These are phyloP conservation scores for Trissonchulus sp. DNA, from an alignment of 2,888 invertebrate species.

Conservation along the genomic window DNA sequence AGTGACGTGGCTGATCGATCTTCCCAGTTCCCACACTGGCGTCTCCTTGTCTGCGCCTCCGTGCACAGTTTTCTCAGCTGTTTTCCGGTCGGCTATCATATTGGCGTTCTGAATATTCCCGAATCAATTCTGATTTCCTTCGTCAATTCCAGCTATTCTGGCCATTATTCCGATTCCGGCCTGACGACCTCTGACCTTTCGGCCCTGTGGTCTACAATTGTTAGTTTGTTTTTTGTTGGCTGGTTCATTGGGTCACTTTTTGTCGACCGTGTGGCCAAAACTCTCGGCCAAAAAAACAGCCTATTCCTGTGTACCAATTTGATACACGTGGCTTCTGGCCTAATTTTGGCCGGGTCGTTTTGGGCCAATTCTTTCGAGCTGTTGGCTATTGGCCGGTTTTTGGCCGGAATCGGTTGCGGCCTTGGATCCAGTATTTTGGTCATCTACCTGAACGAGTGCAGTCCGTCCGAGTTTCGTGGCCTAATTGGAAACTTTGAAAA, in stretches of 20 bases:
- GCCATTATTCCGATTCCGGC: not conserved
- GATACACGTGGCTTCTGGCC: not conserved
- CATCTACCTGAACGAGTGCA: slow-evolving; percentile 29
- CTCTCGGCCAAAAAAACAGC: slow-evolving; percentile 12
- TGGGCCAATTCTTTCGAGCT: slow-evolving; percentile 20
- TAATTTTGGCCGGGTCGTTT: not conserved
- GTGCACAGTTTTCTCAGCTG: not conserved
- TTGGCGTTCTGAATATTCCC: slow-evolving; percentile 25
- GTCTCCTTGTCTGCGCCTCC: not conserved
- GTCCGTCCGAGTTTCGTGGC: slow-evolving; percentile 21
- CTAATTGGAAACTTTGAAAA: slow-evolving; percentile 16
- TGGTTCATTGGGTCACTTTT: not conserved
- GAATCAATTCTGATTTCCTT: not conserved
- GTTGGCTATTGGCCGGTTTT: slow-evolving; percentile 19
- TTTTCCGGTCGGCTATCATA: slow-evolving; percentile 21
- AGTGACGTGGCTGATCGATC: too few species aligned
- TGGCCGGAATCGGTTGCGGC: slow-evolving; percentile 6
- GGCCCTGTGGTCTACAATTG: slow-evolving; percentile 3
- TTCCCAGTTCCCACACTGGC: not conserved
- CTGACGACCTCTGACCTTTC: not conserved
- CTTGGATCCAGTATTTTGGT: slow-evolving; percentile 10
- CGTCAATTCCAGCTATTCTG: not conserved
- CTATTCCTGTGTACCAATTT: slow-evolving; percentile 23
- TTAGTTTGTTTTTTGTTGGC: not conserved
- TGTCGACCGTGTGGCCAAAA: not conserved